Percentiles rank a stretch among this genome's conserved stretches.
Conservation (phyloP, 2,888 invertebrate genomes). For the Synanthedon andrenaeformis region DNA sequence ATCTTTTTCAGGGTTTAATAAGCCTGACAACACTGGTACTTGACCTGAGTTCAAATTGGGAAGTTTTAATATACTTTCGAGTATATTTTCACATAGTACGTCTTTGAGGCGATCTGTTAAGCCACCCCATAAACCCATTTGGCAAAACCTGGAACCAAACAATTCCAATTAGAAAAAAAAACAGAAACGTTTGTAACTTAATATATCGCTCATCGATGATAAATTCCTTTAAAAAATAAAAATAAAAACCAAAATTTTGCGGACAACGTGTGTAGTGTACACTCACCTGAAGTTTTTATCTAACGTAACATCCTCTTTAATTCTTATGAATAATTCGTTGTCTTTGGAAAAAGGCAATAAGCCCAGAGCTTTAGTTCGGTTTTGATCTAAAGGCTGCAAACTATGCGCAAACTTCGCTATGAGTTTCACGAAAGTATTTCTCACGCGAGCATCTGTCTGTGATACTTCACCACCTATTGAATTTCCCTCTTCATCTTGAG, state of each 20-base stretch:
- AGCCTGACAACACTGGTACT: not conserved
- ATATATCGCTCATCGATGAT: too few species aligned
- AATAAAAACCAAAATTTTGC: too few species aligned
- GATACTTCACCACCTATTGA: conserved; percentile 49
- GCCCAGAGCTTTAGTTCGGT: conserved; percentile 17
- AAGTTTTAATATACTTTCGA: conserved; percentile 36
- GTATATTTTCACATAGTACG: conserved; percentile 58
- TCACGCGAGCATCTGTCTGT: conserved; percentile 72
- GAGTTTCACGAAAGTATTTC: conserved; percentile 74
- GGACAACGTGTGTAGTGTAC: too few species aligned
- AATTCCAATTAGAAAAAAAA: not conserved
- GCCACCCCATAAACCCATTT: conserved; percentile 78
- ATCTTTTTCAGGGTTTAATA: not conserved
- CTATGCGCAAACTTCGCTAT: conserved; percentile 76
- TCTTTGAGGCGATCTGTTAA: conserved; percentile 69
- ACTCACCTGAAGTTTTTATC: conserved; percentile 50
- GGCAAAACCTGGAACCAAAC: conserved; percentile 65
- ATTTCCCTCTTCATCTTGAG: conserved; percentile 71
- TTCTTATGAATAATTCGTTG: conserved; percentile 44
- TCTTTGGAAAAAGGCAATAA: conserved; percentile 30
- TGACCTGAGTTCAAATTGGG: conserved; percentile 10
- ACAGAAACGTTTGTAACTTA: too few species aligned
- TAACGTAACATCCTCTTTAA: conserved; percentile 30
- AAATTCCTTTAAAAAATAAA: too few species aligned
- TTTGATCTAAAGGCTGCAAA: conserved; percentile 17